phyloP scores from a whole-genome alignment of 2,113 vertebrate genomes.

The Erinaceus europaeus region DNA sequence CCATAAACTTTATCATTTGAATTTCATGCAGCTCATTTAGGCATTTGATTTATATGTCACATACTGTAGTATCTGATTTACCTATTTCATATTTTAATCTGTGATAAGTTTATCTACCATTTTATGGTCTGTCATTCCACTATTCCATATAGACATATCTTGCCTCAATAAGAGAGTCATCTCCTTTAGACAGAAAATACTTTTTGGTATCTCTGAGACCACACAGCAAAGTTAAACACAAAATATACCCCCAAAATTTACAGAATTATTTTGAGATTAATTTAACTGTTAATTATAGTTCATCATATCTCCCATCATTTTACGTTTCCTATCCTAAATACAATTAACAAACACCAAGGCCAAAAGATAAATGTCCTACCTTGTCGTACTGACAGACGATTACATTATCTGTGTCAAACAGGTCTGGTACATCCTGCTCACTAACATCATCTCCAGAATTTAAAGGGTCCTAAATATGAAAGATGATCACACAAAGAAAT shows the following conservation, averaged over 20 bases:
- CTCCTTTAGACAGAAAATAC: not conserved
- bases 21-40: not conserved
- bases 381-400: slow-evolving; percentile 99
- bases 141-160: not conserved
- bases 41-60: not conserved
- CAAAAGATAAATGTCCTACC: slow-evolving; percentile 81
- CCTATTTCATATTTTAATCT: slow-evolving; percentile 1
- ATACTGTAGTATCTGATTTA: not conserved
- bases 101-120: slow-evolving; percentile 4
- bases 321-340: slow-evolving; percentile 20
- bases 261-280: slow-evolving; percentile 11
- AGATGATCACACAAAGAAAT: slow-evolving; percentile 45
- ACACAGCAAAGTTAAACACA: not conserved
- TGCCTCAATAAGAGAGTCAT: not conserved
- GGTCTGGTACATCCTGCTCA: slow-evolving; percentile 94
- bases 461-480: slow-evolving; percentile 89
- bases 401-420: slow-evolving; percentile 96
- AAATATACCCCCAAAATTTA: not conserved
- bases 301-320: not conserved
- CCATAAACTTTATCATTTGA: not conserved
- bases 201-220: not conserved
- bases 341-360: slow-evolving; percentile 51
- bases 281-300: slow-evolving; percentile 21
- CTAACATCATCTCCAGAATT: slow-evolving; percentile 97
- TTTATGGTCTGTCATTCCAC: not conserved